Evolutionary conservation across 2,888 invertebrate genomes (phyloP), one percentile per base, ranked within the genome.

Genomic region (Chymomyza procnemis): DNA sequence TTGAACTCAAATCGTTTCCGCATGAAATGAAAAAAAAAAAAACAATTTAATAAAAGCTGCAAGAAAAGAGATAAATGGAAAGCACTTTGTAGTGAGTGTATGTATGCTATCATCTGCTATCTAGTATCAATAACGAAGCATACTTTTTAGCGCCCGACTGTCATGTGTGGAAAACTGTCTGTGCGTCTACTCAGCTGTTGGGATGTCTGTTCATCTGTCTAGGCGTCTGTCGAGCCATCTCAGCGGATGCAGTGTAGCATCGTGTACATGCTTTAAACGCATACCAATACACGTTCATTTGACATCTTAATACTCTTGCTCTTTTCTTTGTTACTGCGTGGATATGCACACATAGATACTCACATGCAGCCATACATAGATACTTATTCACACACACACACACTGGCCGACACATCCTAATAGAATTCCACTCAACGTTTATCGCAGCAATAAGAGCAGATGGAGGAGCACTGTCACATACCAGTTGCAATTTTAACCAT

Each of bases 351-450:
- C 21, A 52, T 2, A 55, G 6, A 46, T 16, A 26, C 47, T 4
- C 30, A 30, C 30, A 30, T 56, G n/a, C 57, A 57, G 47, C 18
- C 48, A 19, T 9, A 47, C 57, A 46, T 21, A 18, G 34, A 56
- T 46, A 21, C 14, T 26, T 4, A 26, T 19, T n/a, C 34, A 61
- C 47, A 22, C 47, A n/a, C 12, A 64, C 64, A 41, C n/a, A 62
- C 65, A 67, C 67, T 41, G 61, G 61, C 61, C 75, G 67, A 71
- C 71, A 62, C 79, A 64, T 66, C 14, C 26, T 12, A 41, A 34
- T 50, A 73, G 64, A 62, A 58, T 59, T 52, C 48, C 56, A 50
- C 50, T 50, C 50, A 50, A 50, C 50, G 19, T 50, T 50, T 50
- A 50, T 16, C 50, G 9, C 6, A 0, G 8, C 30, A 30, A 4